Conservation (phyloP, 2,888 invertebrate genomes). For the Lamellibrachia satsuma region DNA sequence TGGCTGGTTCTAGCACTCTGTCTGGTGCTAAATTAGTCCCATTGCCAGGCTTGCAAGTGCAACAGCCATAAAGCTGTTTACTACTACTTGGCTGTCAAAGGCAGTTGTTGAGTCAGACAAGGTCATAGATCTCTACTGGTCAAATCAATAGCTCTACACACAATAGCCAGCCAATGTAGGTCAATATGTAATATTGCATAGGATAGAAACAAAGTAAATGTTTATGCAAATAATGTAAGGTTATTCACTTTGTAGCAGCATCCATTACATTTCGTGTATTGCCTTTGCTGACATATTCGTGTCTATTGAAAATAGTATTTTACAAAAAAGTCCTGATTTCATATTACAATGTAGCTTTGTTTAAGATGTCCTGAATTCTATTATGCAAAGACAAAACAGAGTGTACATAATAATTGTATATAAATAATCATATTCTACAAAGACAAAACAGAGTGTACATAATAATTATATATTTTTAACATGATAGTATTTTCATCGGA, state of each 20-base stretch:
- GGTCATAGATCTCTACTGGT: constrained; percentile 12
- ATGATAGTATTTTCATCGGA: too few species aligned
- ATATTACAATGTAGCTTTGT: too few species aligned
- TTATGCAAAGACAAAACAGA: too few species aligned
- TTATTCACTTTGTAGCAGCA: background rate
- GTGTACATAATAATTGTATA: too few species aligned
- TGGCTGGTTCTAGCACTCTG: background rate
- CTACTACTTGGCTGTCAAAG: background rate
- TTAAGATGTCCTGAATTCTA: too few species aligned
- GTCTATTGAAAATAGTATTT: too few species aligned
- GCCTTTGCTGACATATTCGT: too few species aligned
- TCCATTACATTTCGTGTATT: too few species aligned
- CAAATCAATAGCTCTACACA: background rate
- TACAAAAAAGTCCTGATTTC: too few species aligned
- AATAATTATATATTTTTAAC: too few species aligned
- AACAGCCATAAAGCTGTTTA: background rate
- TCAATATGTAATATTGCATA: background rate
- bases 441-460: too few species aligned
- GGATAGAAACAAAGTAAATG: background rate
- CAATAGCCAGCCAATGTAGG: constrained; percentile 9
- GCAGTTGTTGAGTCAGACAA: constrained; percentile 6
- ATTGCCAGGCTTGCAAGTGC: background rate
- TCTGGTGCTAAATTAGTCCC: background rate
- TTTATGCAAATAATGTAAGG: background rate
- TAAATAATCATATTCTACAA: too few species aligned